A percentile compares a stretch with the other conserved stretches of the same genome.
These are phyloP conservation scores for Stylophora pistillata DNA, from an alignment of 64 coral and sea anemone genomes.

Conservation along the genomic window DNA sequence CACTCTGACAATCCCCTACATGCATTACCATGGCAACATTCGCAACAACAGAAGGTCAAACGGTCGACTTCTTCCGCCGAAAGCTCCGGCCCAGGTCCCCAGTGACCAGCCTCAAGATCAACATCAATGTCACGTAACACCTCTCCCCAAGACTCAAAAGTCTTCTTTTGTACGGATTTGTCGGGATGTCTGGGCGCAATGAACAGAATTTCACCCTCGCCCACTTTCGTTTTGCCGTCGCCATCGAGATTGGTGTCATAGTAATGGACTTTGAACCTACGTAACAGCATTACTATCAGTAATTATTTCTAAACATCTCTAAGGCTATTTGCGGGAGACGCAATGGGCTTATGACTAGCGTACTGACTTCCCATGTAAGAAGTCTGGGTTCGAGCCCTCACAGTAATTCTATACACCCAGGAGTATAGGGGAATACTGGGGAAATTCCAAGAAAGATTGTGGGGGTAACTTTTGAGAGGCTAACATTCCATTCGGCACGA, in stretches of 20 bases:
- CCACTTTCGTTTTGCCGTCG: slow-evolving; percentile 21
- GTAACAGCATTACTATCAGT: background rate
- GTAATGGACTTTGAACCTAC: slow-evolving; percentile 65
- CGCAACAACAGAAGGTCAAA: slow-evolving; percentile 57
- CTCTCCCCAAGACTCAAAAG: background rate
- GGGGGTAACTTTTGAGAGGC: no score
- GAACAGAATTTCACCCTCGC: slow-evolving; percentile 64
- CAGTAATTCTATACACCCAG: no score
- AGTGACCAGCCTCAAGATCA: slow-evolving; percentile 36
- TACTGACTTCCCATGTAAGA: no score
- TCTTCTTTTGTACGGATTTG: slow-evolving; percentile 16
- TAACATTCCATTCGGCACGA: no score
- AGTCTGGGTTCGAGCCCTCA: no score
- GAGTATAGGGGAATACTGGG: no score
- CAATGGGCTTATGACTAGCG: no score
- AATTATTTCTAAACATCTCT: no score
- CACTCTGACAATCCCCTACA: slow-evolving; percentile 19
- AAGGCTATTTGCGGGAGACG: no score
- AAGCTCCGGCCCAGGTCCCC: slow-evolving; percentile 29
- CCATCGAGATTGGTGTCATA: slow-evolving; percentile 5
- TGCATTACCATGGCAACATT: slow-evolving; percentile 46
- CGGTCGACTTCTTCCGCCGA: slow-evolving; percentile 43
- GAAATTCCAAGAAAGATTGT: no score
- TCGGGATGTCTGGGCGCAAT: slow-evolving; percentile 57
- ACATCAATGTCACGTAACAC: slow-evolving; percentile 37